phyloP scores from a whole-genome alignment of 2,888 invertebrate species.

The Nowickia ferox region DNA sequence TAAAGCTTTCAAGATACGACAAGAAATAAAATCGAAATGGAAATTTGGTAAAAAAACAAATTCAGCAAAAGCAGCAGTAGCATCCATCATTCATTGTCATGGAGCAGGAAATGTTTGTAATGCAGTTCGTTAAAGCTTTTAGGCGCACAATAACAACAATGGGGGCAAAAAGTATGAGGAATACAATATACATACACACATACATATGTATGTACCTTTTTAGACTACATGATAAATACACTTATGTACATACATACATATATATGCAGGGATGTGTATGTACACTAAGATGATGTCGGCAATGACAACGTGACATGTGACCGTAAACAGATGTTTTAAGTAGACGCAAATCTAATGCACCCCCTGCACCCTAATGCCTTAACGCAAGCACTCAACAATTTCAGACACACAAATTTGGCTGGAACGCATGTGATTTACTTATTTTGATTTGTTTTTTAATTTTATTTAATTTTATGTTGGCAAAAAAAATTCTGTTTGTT shows the following conservation, averaged over 20 bases:
- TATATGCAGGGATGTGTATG: too few species aligned
- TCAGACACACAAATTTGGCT: not conserved
- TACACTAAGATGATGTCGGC: conserved; percentile 66
- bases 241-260: conserved; percentile 48
- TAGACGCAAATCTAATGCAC: conserved; percentile 53
- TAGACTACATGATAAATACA: not conserved
- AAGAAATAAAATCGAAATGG: conserved; percentile 18
- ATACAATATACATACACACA: conserved; percentile 7
- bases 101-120: conserved; percentile 53
- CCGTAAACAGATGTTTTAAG: conserved; percentile 72
- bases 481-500: not conserved
- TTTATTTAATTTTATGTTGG: not conserved
- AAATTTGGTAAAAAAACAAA: conserved; percentile 34
- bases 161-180: not conserved
- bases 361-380: conserved; percentile 35
- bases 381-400: not conserved
- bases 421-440: conserved; percentile 9
- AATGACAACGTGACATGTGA: conserved; percentile 73
- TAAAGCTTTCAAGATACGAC: not conserved
- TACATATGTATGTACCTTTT: too few species aligned
- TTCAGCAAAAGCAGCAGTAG: conserved; percentile 23
- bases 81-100: too few species aligned
- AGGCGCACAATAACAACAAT: conserved; percentile 57
- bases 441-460: conserved; percentile 2
- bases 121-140: conserved; percentile 69